A percentile compares a stretch with the other conserved stretches of the same genome.
phyloP scores from a whole-genome alignment of 2,113 vertebrate species.

The Menura novaehollandiae region DNA sequence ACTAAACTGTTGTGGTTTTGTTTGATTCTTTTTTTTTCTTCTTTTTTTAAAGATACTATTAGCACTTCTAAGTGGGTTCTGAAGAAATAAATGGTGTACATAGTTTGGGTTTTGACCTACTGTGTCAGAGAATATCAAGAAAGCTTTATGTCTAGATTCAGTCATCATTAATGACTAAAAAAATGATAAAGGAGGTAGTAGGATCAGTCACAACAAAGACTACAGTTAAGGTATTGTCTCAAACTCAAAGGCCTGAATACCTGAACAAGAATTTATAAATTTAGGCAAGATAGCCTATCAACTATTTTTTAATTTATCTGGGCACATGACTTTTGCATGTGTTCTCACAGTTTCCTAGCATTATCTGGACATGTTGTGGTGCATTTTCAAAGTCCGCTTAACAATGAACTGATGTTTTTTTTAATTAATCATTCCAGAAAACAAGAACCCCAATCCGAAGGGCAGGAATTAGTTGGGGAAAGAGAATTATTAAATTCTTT shows the following conservation, averaged over 20 bases:
- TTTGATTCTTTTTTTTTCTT: background rate
- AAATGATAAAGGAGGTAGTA: background rate
- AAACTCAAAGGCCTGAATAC: background rate
- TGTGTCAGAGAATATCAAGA: background rate
- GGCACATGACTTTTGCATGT: accelerated
- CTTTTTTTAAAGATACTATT: background rate
- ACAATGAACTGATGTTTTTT: background rate
- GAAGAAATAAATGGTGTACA: background rate
- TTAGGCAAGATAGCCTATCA: background rate
- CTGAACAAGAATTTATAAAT: background rate
- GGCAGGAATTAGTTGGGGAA: background rate
- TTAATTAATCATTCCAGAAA: background rate
- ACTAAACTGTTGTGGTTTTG: background rate
- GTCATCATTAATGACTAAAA: background rate
- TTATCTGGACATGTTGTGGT: background rate
- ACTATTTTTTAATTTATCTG: background rate
- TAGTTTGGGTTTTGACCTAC: background rate
- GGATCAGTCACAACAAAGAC: background rate
- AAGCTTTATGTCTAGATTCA: background rate
- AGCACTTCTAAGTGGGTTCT: background rate
- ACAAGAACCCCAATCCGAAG: background rate
- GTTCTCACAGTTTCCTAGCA: background rate
- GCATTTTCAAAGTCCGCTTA: background rate
- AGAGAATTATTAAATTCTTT: background rate
- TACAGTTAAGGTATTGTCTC: background rate